phyloP scores from a whole-genome alignment of 1,140 invertebrate genomes.

The Ceratina calcarata region DNA sequence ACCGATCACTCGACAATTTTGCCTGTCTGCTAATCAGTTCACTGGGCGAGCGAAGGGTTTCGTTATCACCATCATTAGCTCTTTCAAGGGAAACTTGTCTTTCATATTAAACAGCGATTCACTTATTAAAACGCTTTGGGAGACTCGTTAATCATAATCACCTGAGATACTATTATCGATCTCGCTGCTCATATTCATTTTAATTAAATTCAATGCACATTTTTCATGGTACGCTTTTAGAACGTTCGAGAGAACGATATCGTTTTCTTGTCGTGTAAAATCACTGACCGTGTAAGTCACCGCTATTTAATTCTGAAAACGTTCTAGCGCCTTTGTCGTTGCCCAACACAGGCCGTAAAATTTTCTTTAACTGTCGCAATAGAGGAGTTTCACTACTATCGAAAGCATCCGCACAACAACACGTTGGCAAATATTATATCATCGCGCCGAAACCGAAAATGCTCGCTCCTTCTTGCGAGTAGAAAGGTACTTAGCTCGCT shows the following conservation, averaged over 20 bases:
- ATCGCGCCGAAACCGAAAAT: constrained; percentile 21
- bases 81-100: background rate
- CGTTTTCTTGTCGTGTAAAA: background rate
- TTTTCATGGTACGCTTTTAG: background rate
- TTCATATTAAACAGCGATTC: background rate
- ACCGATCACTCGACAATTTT: background rate
- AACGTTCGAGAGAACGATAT: background rate
- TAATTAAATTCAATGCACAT: background rate
- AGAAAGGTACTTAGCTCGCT: constrained; percentile 24
- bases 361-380: constrained; percentile 71
- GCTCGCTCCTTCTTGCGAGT: background rate
- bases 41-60: background rate
- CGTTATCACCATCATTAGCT: no score
- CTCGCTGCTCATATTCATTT: background rate
- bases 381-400: constrained; percentile 69
- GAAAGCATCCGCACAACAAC: constrained; percentile 65
- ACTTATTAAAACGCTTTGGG: background rate
- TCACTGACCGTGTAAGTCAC: background rate
- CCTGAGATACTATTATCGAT: background rate
- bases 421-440: constrained; percentile 52
- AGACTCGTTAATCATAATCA: background rate
- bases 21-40: background rate
- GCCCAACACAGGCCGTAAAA: constrained; percentile 61
- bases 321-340: constrained; percentile 53
- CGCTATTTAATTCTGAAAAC: constrained; percentile 41